Percentiles rank a stretch among this genome's conserved stretches.
These are phyloP conservation scores for Python bivittatus DNA, from an alignment of 2,113 vertebrate genomes.

Conservation along the genomic window DNA sequence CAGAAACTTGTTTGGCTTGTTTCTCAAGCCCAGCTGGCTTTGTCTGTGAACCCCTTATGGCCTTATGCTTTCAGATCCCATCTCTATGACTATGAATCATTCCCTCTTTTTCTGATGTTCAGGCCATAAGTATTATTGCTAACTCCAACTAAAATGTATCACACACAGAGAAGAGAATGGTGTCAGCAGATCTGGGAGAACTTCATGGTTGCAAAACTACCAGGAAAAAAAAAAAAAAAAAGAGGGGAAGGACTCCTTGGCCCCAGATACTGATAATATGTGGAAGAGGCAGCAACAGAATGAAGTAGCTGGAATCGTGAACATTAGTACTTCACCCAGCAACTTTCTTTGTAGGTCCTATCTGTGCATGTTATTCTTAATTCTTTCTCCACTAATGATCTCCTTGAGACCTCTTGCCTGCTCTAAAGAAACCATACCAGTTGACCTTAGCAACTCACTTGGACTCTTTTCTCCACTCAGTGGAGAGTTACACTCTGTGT, in stretches of 20 bases:
- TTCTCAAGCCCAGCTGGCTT: not conserved
- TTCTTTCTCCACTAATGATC: not conserved
- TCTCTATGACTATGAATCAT: not conserved
- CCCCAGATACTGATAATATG: not conserved
- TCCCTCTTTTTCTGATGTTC: not conserved
- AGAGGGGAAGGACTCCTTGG: not conserved
- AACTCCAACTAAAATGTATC: not conserved
- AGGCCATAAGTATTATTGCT: not conserved
- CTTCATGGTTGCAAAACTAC: not conserved
- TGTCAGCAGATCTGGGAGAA: not conserved
- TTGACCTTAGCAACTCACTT: not conserved
- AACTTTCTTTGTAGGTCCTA: not conserved
- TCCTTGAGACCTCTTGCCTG: not conserved
- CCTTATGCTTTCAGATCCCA: not conserved
- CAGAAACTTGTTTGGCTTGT: not conserved
- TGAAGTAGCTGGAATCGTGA: not conserved
- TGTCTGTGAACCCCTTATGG: not conserved
- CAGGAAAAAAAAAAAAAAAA: rapidly evolving
- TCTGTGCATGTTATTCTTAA: not conserved
- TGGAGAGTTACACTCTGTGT: not conserved
- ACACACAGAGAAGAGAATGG: not conserved
- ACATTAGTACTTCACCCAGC: not conserved
- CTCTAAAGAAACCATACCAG: not conserved
- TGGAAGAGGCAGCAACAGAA: not conserved
- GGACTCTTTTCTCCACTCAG: not conserved